phyloP scores from a whole-genome alignment of 2,797 vertebrate species.

The Rhinoraja longicauda region DNA sequence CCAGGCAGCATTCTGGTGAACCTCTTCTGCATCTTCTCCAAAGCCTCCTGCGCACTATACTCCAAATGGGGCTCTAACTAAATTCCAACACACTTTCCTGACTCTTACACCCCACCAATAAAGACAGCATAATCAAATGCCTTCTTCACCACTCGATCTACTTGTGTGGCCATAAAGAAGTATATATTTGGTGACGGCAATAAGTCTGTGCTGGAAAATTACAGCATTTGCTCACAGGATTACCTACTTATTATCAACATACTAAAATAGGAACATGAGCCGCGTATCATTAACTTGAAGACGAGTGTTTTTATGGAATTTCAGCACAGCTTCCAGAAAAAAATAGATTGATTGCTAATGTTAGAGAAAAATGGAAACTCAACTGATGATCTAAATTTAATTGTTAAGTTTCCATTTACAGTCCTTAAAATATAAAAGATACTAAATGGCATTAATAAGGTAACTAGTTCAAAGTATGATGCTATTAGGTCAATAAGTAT shows the following conservation, averaged over 20 bases:
- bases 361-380: background rate
- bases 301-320: background rate
- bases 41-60: too few species aligned
- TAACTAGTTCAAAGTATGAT: background rate
- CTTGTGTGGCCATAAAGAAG: too few species aligned
- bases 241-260: background rate
- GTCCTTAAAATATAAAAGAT: background rate
- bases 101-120: too few species aligned
- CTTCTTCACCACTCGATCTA: too few species aligned
- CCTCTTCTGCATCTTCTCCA: too few species aligned
- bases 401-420: background rate
- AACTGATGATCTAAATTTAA: background rate
- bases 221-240: background rate
- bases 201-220: background rate
- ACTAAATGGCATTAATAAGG: background rate
- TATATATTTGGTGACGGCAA: background rate
- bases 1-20: too few species aligned
- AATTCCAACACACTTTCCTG: too few species aligned
- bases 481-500: background rate
- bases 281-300: background rate
- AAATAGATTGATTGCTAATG: background rate
- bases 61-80: too few species aligned
- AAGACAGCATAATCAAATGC: too few species aligned
- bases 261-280: background rate
- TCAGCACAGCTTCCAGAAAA: background rate